A percentile compares a stretch with the other conserved stretches of the same genome.
These are phyloP conservation scores for Rhodophaea formosa DNA, from an alignment of 2,888 invertebrate genomes.

Conservation along the genomic window DNA sequence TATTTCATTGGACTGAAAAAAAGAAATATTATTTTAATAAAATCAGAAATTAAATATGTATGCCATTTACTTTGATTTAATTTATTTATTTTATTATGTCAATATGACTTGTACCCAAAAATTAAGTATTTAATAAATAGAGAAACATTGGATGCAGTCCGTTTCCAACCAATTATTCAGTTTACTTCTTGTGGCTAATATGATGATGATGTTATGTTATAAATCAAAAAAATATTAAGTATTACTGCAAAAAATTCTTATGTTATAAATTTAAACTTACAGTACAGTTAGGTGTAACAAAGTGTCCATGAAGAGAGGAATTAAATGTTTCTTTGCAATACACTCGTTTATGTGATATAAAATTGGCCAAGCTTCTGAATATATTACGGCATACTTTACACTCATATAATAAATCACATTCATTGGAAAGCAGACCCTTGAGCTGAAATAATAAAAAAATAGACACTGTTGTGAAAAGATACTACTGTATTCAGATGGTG, in stretches of 20 bases:
- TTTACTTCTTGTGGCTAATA: no score
- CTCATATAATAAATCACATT: slow-evolving; percentile 94
- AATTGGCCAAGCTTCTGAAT: slow-evolving; percentile 93
- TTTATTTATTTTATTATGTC: no score
- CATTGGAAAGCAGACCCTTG: slow-evolving; percentile 86
- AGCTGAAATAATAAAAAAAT: slow-evolving; percentile 77
- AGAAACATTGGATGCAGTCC: no score
- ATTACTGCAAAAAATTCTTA: no score
- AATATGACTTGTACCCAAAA: no score
- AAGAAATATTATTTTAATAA: slow-evolving; percentile 18
- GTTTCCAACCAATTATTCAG: no score
- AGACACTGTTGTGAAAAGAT: no score
- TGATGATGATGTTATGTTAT: no score
- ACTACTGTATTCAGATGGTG: no score
- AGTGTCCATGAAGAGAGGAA: slow-evolving; percentile 65
- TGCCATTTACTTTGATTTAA: no score
- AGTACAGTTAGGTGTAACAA: slow-evolving; percentile 61
- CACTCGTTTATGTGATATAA: slow-evolving; percentile 92
- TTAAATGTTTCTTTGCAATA: slow-evolving; percentile 86
- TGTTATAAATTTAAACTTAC: slow-evolving; percentile 53
- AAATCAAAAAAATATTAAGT: no score
- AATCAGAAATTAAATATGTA: background rate
- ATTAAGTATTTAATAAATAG: no score
- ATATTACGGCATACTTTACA: slow-evolving; percentile 93
- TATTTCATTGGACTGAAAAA: slow-evolving; percentile 64